phyloP scores from a whole-genome alignment of 2,888 invertebrate species.

The Sclerodermus sp. region DNA sequence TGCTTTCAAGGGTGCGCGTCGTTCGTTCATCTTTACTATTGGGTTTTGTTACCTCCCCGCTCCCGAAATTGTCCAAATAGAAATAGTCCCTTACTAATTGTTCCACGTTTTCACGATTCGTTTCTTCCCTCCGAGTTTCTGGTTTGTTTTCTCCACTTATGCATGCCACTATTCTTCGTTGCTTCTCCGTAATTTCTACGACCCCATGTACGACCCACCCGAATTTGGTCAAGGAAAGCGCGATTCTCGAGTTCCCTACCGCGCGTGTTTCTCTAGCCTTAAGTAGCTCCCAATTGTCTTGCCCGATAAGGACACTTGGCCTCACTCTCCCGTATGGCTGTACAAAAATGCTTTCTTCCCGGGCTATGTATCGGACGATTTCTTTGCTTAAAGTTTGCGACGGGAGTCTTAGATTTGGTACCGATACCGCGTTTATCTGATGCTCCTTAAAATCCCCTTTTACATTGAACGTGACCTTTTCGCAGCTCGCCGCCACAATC shows the following conservation, averaged over 20 bases:
- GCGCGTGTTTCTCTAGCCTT: neutral
- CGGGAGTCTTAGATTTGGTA: neutral
- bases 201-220: neutral
- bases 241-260: neutral
- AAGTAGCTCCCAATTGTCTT: slow-evolving; percentile 11
- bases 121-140: too few species aligned
- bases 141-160: neutral
- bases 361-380: neutral
- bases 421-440: neutral
- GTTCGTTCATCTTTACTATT: neutral
- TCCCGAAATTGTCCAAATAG: slow-evolving; percentile 3
- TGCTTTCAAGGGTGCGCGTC: slow-evolving; percentile 3
- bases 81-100: slow-evolving; percentile 3
- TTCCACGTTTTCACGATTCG: neutral
- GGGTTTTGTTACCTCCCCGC: neutral
- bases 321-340: neutral
- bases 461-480: neutral
- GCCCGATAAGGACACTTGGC: slow-evolving; percentile 6
- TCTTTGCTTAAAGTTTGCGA: neutral
- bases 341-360: neutral
- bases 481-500: neutral
- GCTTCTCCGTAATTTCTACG: neutral
- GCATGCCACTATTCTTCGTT: neutral
- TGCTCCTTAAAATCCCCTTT: neutral
- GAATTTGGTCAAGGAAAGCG: neutral